phyloP scores from a whole-genome alignment of 2,888 invertebrate species.

The Cacoxenus indagator region DNA sequence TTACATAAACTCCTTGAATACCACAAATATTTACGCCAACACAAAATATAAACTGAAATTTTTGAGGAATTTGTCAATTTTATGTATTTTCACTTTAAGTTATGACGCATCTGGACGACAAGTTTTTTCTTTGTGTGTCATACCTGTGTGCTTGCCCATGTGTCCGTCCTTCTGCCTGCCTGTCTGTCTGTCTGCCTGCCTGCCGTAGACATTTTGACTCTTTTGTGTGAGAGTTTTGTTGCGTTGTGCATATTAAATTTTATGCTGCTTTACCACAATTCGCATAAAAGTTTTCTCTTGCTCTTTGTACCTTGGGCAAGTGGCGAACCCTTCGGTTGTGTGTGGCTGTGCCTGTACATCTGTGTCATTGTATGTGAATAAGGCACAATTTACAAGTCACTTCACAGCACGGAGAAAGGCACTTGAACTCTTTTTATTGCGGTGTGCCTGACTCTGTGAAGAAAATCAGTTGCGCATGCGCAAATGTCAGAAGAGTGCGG shows the following conservation, averaged over 20 bases:
- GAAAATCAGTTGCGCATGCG: constrained; percentile 60
- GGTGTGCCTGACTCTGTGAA: constrained; percentile 34
- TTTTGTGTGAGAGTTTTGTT: constrained; percentile 20
- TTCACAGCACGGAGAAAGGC: constrained; percentile 49
- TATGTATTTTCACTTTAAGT: too few species aligned
- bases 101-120: constrained; percentile 34
- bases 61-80: too few species aligned
- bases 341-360: constrained; percentile 5
- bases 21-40: too few species aligned
- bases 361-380: constrained; percentile 25
- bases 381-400: constrained; percentile 32
- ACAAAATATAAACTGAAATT: too few species aligned
- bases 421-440: constrained; percentile 39
- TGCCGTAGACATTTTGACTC: not conserved
- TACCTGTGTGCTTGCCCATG: not conserved
- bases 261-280: constrained; percentile 20
- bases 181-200: constrained; percentile 2
- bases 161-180: not conserved
- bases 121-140: constrained; percentile 18
- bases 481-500: constrained; percentile 45
- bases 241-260: constrained; percentile 46
- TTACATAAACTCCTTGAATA: too few species aligned
- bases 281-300: constrained; percentile 15
- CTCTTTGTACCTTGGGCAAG: constrained; percentile 18
- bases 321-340: constrained; percentile 6